A percentile compares a stretch with the other conserved stretches of the same genome.
These are phyloP conservation scores for Gobius niger DNA, from an alignment of 2,113 vertebrate genomes.

Conservation along the genomic window DNA sequence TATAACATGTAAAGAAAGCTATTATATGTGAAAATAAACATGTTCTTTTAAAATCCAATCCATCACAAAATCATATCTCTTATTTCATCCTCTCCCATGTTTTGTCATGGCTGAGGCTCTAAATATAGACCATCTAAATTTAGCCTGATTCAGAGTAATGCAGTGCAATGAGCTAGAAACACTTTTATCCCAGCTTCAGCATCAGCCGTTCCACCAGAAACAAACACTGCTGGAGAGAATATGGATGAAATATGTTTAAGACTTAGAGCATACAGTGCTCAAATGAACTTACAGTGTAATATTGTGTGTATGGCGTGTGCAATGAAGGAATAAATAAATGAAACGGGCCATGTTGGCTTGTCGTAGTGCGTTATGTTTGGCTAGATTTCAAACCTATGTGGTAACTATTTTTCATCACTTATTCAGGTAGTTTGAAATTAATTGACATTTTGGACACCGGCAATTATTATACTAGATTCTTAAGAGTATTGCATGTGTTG, in stretches of 20 bases:
- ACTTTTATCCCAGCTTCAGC: constrained; percentile 9
- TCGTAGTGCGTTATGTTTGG: neutral
- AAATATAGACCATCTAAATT: constrained; percentile 52
- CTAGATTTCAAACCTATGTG: too few species aligned
- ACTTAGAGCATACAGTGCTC: neutral
- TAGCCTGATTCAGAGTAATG: constrained; percentile 22
- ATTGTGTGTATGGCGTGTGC: neutral
- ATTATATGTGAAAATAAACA: too few species aligned
- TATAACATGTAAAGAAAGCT: too few species aligned
- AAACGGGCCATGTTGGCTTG: neutral
- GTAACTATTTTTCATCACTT: too few species aligned
- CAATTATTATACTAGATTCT: too few species aligned
- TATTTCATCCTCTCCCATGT: neutral
- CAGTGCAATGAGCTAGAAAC: neutral
- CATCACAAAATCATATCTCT: constrained; percentile 31
- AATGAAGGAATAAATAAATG: neutral
- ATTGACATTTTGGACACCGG: too few species aligned
- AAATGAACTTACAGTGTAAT: neutral
- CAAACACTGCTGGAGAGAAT: neutral
- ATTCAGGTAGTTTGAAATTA: too few species aligned
- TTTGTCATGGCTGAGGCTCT: constrained; percentile 38
- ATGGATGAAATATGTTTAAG: neutral
- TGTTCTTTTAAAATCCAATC: neutral
- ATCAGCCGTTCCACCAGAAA: neutral
- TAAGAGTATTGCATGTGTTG: too few species aligned